Conservation (phyloP, 1,140 invertebrate species). For the Ridgeia piscesae region DNA sequence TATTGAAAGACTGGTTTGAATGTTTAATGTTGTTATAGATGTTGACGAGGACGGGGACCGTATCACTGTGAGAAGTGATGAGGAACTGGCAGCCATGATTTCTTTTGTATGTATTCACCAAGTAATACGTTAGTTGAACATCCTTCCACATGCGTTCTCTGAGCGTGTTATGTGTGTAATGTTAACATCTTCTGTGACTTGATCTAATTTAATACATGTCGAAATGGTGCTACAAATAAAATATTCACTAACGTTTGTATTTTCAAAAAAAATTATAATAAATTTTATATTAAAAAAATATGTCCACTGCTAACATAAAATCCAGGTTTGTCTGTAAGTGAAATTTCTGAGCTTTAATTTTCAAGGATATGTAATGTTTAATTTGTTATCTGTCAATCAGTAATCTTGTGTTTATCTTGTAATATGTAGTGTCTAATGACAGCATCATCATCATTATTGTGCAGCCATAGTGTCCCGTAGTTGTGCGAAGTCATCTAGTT, state of each 20-base stretch:
- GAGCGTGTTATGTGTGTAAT: neutral
- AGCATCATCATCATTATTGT: no score
- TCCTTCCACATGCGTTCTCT: neutral
- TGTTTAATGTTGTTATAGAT: neutral
- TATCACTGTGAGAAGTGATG: conserved; percentile 55
- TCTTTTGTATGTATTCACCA: neutral
- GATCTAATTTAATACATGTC: neutral
- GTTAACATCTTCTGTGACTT: neutral
- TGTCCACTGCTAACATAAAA: no score
- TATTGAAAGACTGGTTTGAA: neutral
- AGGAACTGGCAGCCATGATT: conserved; percentile 52
- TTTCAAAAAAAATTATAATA: neutral
- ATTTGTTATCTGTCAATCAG: neutral
- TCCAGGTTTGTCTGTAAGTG: no score
- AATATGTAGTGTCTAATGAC: neutral
- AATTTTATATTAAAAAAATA: neutral
- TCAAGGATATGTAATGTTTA: no score
- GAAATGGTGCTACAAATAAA: neutral
- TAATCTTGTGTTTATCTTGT: neutral
- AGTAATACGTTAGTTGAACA: neutral
- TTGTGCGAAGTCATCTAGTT: no score
- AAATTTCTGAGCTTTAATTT: no score
- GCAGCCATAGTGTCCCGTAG: no score
- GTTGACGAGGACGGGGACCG: conserved; percentile 54
- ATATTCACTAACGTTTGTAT: neutral